phyloP scores from a whole-genome alignment of 2,797 vertebrate genomes.

The Halcyon badia region DNA sequence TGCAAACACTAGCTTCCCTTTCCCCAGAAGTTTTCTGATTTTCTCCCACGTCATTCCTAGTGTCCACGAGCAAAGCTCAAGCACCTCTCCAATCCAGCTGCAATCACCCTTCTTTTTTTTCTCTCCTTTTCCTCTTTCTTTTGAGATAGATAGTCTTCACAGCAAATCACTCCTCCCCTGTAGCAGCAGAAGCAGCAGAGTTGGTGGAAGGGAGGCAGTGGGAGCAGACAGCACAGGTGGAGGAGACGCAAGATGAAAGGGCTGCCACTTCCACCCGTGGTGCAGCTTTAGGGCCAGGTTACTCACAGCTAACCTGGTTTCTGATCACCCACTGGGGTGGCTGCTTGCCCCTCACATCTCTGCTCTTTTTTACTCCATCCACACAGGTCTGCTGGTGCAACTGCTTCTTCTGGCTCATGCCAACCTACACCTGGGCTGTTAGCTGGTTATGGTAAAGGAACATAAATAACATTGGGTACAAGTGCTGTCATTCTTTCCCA shows the following conservation, averaged over 20 bases:
- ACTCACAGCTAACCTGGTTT: not conserved
- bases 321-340: not conserved
- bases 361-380: not conserved
- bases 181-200: not conserved
- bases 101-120: not conserved
- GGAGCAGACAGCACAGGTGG: not conserved
- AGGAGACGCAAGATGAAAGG: accelerated
- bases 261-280: not conserved
- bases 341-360: not conserved
- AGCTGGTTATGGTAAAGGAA: not conserved
- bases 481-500: not conserved
- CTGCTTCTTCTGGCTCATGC: not conserved
- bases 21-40: not conserved
- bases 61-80: not conserved
- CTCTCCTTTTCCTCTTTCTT: not conserved
- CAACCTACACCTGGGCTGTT: not conserved
- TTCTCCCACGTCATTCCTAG: not conserved
- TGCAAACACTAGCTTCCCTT: not conserved
- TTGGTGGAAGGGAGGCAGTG: not conserved
- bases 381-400: not conserved
- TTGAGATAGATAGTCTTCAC: not conserved
- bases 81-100: not conserved
- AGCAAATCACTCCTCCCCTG: not conserved
- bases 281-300: not conserved
- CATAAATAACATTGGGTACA: not conserved